phyloP scores from a whole-genome alignment of 2,888 invertebrate genomes.

The Orthosia cruda region DNA sequence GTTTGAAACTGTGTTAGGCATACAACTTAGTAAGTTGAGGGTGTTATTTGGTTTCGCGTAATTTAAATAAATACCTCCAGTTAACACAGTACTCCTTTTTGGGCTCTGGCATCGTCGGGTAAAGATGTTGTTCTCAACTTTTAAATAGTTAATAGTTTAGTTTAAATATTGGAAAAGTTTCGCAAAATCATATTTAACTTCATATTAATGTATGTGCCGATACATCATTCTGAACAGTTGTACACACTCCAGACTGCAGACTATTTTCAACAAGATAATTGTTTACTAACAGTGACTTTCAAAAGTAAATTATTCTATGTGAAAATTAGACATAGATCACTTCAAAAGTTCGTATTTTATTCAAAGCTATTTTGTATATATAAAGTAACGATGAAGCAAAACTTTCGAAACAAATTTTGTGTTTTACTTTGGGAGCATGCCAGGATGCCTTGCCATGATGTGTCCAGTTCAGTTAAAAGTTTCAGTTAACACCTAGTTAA shows the following conservation, averaged over 20 bases:
- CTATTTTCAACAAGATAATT: too few relatives aligned
- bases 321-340: neutral
- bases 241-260: too few relatives aligned
- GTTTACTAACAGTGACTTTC: too few relatives aligned
- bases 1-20: slow-evolving; percentile 37
- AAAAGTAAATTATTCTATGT: too few relatives aligned
- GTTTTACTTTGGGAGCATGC: neutral
- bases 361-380: neutral
- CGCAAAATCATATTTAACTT: too few relatives aligned
- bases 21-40: slow-evolving; percentile 18
- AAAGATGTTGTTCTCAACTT: neutral
- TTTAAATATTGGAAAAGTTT: neutral
- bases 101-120: neutral
- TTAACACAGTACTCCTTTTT: neutral
- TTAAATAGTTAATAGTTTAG: too few relatives aligned
- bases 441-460: neutral
- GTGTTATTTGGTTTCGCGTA: slow-evolving; percentile 14
- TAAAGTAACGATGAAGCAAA: neutral
- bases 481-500: too few relatives aligned
- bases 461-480: neutral
- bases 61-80: neutral
- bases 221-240: neutral
- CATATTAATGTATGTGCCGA: neutral
- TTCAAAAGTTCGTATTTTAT: neutral
- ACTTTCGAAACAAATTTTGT: neutral